Evolutionary conservation across 2,113 vertebrate genomes (phyloP), one percentile per base, ranked within the genome.

Genomic region (Scopus umbretta): DNA sequence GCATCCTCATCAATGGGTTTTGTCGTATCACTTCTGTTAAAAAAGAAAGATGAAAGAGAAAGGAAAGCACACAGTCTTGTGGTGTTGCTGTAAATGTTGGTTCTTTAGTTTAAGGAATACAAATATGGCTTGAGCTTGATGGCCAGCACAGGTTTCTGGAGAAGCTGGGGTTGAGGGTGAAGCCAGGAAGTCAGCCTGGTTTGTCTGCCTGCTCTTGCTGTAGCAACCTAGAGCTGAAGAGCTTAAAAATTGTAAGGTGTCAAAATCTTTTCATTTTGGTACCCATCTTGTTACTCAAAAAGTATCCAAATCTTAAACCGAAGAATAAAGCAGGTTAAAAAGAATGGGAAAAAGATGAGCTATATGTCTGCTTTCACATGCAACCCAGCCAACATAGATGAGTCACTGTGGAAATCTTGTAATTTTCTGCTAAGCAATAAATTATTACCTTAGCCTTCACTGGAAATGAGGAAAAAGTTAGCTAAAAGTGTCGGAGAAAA

Each of bases 391-490:
- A 43, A 62, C 29, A 42, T 1, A 79, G 40, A 85, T 87, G 91
- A 96, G 83, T 94, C 88, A 89, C 42, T 7, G 5, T 55, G 26
- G 32, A 94, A 79, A 7, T 73, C 65, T 72, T 61, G 80, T 36
- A 79, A 91, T 91, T 94, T 84, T 94, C 68, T 71, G 43, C 42
- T 61, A 85, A 67, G 66, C 5, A n/a, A 68, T 84, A 91, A 90
- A 95, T 94, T 91, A 92, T 89, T 96, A 89, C 78, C 40, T 90
- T 94, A 59, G 13, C 43, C 61, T 55, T 74, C 32, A 2, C 45
- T 94, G 89, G 52, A 89, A 82, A 80, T 50, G n/a, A 38, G 26
- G 42, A 18, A 61, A 88, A 90, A 87, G 70, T 61, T 76, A 89
- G 25, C 61, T 88, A 91, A 88, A 67, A 89, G 47, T 40, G n/a